Conservation (phyloP, 2,888 invertebrate genomes). For the Trissonchulus latispiculum region DNA sequence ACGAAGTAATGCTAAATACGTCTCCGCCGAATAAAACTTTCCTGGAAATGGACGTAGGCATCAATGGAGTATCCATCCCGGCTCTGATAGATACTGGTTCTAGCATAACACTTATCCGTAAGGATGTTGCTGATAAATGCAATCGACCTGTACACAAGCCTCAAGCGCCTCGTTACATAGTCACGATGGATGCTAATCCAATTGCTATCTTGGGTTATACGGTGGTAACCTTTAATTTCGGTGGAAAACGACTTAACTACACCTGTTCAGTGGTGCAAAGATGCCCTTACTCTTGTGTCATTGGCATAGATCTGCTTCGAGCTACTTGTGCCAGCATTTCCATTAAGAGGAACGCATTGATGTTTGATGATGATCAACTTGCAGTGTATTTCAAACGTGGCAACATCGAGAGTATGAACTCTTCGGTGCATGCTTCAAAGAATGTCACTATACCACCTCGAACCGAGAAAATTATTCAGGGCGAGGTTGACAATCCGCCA, state of each 20-base stretch:
- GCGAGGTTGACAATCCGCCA: background rate
- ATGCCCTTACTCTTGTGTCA: background rate
- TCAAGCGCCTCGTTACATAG: background rate
- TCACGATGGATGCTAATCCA: background rate
- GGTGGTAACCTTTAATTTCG: background rate
- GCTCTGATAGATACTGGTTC: conserved; percentile 1
- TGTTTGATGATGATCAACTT: background rate
- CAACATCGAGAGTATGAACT: background rate
- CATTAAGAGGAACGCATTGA: background rate
- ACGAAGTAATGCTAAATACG: background rate
- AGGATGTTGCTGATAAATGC: background rate
- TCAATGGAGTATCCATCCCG: background rate
- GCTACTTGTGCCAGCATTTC: background rate
- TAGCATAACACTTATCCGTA: background rate
- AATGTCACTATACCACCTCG: background rate
- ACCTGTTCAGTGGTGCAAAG: background rate
- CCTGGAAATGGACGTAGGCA: background rate
- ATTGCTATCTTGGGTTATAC: background rate
- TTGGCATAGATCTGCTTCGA: background rate
- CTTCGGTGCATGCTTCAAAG: background rate
- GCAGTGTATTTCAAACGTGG: background rate
- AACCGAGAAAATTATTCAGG: background rate
- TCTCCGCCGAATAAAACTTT: too few species aligned
- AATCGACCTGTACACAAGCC: background rate
- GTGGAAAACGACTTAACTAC: background rate